A percentile compares a stretch with the other conserved stretches of the same genome.
These are phyloP conservation scores for Drosophila nikananu DNA, from an alignment of 1,140 invertebrate species.

Conservation along the genomic window DNA sequence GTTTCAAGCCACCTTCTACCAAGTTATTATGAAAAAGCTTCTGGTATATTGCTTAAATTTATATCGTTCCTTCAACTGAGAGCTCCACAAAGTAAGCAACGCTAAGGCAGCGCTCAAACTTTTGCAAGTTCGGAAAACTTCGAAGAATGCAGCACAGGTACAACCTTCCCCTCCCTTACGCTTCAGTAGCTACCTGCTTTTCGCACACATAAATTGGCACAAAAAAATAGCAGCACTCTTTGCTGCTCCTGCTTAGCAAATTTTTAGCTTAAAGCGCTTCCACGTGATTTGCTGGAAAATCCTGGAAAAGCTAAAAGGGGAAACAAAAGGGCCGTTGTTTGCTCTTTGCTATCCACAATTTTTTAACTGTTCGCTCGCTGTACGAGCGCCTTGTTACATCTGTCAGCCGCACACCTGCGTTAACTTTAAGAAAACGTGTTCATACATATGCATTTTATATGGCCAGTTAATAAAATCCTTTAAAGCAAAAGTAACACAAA, in stretches of 20 bases:
- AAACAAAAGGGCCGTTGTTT: slow-evolving; percentile 6
- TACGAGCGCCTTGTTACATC: slow-evolving; percentile 50
- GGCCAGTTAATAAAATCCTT: slow-evolving; percentile 26
- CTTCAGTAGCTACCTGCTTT: slow-evolving; percentile 10
- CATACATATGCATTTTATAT: slow-evolving; percentile 9
- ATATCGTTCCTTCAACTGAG: not conserved
- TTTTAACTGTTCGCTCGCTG: slow-evolving; percentile 18
- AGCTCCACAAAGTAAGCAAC: slow-evolving; percentile 35
- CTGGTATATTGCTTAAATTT: not conserved
- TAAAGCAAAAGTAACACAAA: slow-evolving; percentile 1
- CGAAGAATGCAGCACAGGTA: slow-evolving; percentile 28
- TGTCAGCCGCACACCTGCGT: slow-evolving; percentile 63
- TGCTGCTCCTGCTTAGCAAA: slow-evolving; percentile 29
- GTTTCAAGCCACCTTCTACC: not conserved
- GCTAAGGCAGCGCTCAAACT: slow-evolving; percentile 22
- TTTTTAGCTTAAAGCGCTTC: slow-evolving; percentile 68
- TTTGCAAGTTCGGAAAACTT: slow-evolving; percentile 43
- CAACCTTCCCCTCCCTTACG: not conserved
- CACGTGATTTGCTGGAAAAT: slow-evolving; percentile 67
- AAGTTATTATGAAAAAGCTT: not conserved
- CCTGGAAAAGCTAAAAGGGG: not conserved
- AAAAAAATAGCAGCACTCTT: slow-evolving; percentile 26
- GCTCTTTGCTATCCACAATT: slow-evolving; percentile 22
- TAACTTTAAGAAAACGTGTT: slow-evolving; percentile 4
- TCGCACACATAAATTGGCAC: slow-evolving; percentile 44